phyloP scores from a whole-genome alignment of 2,797 vertebrate species.

The Gambelia wislizenii region DNA sequence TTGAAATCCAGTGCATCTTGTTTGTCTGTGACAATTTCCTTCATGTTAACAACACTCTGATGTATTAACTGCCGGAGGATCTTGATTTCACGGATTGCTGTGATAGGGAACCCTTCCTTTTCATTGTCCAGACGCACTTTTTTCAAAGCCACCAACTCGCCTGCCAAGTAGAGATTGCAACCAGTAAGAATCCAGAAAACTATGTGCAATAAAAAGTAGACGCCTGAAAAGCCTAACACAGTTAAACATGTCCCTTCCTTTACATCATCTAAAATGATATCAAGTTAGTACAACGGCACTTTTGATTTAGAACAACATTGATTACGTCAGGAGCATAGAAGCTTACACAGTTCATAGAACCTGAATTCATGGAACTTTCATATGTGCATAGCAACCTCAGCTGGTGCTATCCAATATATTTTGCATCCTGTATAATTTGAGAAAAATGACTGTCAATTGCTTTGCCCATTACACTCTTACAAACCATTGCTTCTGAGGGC shows the following conservation, averaged over 20 bases:
- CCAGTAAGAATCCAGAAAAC: neutral
- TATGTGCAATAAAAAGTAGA: neutral
- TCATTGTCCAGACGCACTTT: slow-evolving; percentile 98
- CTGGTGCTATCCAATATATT: no score
- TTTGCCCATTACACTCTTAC: neutral
- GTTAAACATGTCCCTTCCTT: neutral
- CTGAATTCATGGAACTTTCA: neutral
- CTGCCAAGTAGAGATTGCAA: slow-evolving; percentile 71
- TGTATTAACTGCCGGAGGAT: slow-evolving; percentile 97
- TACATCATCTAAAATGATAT: neutral
- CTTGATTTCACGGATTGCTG: slow-evolving; percentile 98
- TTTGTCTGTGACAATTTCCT: slow-evolving; percentile 99
- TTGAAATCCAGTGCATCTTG: slow-evolving; percentile 99
- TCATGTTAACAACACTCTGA: slow-evolving; percentile 98
- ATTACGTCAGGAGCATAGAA: neutral
- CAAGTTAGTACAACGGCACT: neutral
- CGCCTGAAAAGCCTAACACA: neutral
- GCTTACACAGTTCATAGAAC: neutral
- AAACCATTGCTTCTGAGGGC: neutral
- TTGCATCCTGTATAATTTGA: neutral
- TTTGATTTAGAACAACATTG: neutral
- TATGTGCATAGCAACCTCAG: neutral
- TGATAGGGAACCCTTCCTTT: slow-evolving; percentile 98
- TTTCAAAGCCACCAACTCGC: slow-evolving; percentile 96
- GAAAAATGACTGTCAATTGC: neutral